phyloP scores from a whole-genome alignment of 2,113 vertebrate genomes.

The Bos javanicus region DNA sequence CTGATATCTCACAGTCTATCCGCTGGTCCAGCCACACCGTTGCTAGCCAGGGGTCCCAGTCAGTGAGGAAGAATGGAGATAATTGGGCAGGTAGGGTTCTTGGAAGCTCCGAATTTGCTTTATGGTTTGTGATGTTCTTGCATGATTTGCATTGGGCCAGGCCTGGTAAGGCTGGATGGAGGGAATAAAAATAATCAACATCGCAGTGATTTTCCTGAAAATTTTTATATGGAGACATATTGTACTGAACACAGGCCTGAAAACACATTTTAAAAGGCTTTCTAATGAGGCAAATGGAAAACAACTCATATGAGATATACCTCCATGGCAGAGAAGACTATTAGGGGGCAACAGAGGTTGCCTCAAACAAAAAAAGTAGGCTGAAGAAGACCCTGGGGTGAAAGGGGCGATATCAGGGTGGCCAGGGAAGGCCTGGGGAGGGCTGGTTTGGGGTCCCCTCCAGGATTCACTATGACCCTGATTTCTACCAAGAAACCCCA shows the following conservation, averaged over 20 bases:
- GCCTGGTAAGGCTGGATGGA: neutral
- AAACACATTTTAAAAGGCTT: constrained; percentile 49
- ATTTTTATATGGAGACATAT: constrained; percentile 15
- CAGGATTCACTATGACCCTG: neutral
- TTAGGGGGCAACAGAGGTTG: neutral
- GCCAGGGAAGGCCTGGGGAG: neutral
- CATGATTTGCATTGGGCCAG: neutral
- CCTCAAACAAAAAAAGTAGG: neutral
- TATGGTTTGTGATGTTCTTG: neutral
- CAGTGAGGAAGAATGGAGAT: neutral
- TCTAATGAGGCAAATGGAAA: constrained; percentile 51
- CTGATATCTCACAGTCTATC: neutral
- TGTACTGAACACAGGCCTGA: constrained; percentile 26
- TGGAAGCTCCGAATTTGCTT: neutral
- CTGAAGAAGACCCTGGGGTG: neutral
- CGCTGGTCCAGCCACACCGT: neutral
- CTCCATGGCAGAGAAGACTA: neutral
- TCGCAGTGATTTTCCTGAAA: neutral
- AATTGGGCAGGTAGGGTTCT: neutral
- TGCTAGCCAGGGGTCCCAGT: no score
- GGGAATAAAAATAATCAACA: neutral
- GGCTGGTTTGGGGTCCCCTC: neutral
- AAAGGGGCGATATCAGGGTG: neutral
- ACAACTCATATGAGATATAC: neutral
- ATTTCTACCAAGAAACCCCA: neutral